Conservation (phyloP, 2,113 vertebrate species). For the Rattus rattus region DNA sequence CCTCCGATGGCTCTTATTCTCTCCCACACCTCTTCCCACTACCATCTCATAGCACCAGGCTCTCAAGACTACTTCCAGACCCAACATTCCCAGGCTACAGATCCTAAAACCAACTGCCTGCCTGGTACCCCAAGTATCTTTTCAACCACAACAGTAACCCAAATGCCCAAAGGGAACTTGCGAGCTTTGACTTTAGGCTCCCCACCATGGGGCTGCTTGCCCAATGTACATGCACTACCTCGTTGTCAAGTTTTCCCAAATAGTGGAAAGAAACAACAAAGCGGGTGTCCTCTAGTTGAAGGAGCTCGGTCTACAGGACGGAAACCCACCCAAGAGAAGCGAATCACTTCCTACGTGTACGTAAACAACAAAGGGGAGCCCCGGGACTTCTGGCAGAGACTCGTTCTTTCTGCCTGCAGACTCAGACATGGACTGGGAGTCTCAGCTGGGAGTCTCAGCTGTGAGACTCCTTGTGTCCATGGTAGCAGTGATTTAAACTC, state of each 20-base stretch:
- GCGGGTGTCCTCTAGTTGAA: too few relatives aligned
- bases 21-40: background rate
- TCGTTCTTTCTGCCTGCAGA: background rate
- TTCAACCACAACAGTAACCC: background rate
- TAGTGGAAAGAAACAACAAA: background rate
- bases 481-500: too few relatives aligned
- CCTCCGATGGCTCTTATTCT: background rate
- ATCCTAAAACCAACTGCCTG: background rate
- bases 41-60: too few relatives aligned
- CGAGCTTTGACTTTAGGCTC: background rate
- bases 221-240: background rate
- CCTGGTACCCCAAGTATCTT: accelerated
- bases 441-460: background rate
- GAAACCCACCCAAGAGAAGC: background rate
- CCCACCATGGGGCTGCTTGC: background rate
- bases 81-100: too few relatives aligned
- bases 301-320: background rate
- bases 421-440: background rate
- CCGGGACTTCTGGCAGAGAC: background rate
- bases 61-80: background rate
- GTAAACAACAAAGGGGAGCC: background rate
- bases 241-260: background rate
- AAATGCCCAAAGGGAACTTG: background rate
- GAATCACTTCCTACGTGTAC: background rate
- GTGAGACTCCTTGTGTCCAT: background rate